Base-by-base conservation (phyloP, 2,888 invertebrate genomes). In the Meandrusa payeni region DNA sequence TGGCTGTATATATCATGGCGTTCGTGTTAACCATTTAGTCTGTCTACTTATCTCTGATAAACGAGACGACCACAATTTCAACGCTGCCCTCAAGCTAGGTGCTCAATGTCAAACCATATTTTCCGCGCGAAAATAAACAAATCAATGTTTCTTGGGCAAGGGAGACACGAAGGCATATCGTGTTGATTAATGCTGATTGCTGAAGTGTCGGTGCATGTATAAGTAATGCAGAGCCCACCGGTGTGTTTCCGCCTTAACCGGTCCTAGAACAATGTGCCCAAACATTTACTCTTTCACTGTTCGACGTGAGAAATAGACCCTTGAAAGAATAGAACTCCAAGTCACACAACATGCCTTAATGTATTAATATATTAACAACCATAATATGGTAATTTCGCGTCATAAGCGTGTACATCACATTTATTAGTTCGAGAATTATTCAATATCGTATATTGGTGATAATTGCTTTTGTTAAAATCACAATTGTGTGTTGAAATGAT, bases 171-270 rank as follows among this genome's bases (percentile, higher is more conserved):
- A 67, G 69, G 74, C 76, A 76, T 74, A 78, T 77, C 71, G 70
- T 70, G 76, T 75, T 85, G 86, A 86, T 83, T 75, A 83, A 86
- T 86, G 86, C 75, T 86, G 83, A 86, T 87, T 86, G 82, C 83
- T 82, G 78, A 81, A 83, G 76, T 78, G 76, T 76, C 76, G 70
- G 71, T 76, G 81, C 78, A 81, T 86, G 83, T 77, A 86, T 85
- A 86, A 83, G 76, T 82, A 85, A 87, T 83, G 75, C 59, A 64
- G 62, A 76, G 68, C 76, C 76, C 77, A 73, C 82, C 79, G 65
- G 68, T 64, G 68, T 64, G 79, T 77, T 82, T 81, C 83, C 81
- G 77, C 64, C 70, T 64, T 65, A 69, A 83, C 85, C 81, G 80
- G 83, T 83, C 79, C 64, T 75, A 76, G 77, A 81, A 85, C 83